Conservation (phyloP, 2,113 vertebrate species). For the Eonycteris spelaea region DNA sequence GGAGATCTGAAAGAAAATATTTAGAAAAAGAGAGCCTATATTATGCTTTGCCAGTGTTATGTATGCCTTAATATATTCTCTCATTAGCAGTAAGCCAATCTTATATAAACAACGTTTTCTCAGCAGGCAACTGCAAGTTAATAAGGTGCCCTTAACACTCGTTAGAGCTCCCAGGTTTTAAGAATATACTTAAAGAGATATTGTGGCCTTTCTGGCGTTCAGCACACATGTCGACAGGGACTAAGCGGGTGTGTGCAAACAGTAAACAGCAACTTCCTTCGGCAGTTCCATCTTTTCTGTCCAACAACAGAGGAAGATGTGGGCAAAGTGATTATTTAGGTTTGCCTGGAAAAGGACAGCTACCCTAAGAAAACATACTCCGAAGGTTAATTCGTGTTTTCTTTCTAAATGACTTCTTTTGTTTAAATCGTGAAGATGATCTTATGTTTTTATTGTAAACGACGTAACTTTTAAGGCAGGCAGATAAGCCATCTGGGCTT, state of each 20-base stretch:
- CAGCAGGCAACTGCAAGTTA: conserved; percentile 42
- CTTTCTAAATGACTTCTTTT: neutral
- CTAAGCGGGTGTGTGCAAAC: accelerated
- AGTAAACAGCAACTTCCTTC: neutral
- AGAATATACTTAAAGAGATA: neutral
- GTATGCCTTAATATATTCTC: conserved; percentile 35
- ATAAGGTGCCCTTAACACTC: neutral
- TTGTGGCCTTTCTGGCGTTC: neutral
- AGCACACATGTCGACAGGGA: neutral
- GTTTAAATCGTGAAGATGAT: neutral
- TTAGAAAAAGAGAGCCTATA: neutral
- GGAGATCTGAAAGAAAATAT: neutral
- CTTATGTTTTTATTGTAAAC: neutral
- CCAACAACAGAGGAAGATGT: neutral
- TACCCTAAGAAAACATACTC: neutral
- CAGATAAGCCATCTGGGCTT: neutral
- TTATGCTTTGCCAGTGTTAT: neutral
- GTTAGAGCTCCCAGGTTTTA: neutral
- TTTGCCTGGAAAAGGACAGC: neutral
- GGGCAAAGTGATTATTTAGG: neutral
- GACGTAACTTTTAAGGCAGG: neutral
- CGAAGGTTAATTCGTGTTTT: neutral
- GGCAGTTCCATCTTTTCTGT: neutral
- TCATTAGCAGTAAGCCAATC: neutral
- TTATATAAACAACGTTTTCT: conserved; percentile 40